A percentile compares a stretch with the other conserved stretches of the same genome.
These are phyloP conservation scores for Hemiscyllium ocellatum DNA, from an alignment of 2,113 vertebrate genomes.

Conservation along the genomic window DNA sequence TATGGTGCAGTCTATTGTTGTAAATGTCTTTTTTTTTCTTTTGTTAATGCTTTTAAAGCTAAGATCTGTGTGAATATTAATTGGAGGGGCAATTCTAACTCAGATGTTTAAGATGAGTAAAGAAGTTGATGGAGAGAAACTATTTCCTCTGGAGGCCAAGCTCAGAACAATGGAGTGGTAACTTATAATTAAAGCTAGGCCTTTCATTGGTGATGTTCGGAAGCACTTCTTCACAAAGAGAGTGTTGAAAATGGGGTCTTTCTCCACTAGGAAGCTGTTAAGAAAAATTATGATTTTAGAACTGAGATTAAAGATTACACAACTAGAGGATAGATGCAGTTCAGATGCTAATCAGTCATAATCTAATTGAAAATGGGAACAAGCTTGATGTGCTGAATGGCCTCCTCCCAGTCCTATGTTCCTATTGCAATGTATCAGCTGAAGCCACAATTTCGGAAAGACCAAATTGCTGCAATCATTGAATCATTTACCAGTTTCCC, in stretches of 20 bases:
- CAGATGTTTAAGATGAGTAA: background rate
- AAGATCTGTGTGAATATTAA: background rate
- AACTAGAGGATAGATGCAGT: background rate
- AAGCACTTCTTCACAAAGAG: background rate
- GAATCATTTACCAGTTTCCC: background rate
- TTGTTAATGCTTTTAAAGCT: constrained; percentile 17
- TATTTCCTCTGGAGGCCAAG: background rate
- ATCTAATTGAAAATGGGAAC: background rate
- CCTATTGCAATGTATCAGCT: background rate
- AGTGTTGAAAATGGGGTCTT: background rate
- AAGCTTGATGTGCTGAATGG: background rate
- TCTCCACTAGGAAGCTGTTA: background rate
- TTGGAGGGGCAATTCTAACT: background rate
- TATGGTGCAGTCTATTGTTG: background rate
- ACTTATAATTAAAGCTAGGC: background rate
- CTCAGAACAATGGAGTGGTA: background rate
- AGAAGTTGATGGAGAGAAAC: background rate
- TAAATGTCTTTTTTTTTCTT: background rate
- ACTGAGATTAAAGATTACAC: background rate
- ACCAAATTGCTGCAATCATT: background rate
- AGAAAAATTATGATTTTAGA: background rate
- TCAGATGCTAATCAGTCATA: background rate
- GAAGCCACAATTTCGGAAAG: background rate
- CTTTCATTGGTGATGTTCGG: background rate
- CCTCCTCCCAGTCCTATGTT: background rate